Conservation (phyloP, 2,888 invertebrate species). For the Drosophila paucipuncta region DNA sequence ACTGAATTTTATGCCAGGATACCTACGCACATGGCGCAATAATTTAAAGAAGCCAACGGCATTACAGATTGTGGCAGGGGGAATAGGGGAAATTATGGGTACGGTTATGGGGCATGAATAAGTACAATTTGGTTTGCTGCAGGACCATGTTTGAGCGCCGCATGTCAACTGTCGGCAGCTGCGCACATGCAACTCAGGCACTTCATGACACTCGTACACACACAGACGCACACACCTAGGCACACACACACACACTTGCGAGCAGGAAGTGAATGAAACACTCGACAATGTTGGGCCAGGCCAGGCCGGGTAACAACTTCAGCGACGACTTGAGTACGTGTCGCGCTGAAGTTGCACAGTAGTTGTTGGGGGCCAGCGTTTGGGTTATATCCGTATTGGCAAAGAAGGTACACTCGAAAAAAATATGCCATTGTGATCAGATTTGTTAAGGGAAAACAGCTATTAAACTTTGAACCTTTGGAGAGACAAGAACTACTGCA, state of each 20-base stretch:
- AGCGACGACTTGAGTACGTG: conserved; percentile 57
- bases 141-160: conserved; percentile 62
- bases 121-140: conserved; percentile 43
- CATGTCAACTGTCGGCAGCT: conserved; percentile 76
- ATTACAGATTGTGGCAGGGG: conserved; percentile 24
- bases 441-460: neutral
- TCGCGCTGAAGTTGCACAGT: conserved; percentile 44
- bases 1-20: conserved; percentile 54
- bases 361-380: conserved; percentile 30
- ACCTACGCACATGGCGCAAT: conserved; percentile 59
- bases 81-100: conserved; percentile 3
- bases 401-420: conserved; percentile 1
- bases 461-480: neutral
- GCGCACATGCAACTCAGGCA: conserved; percentile 76
- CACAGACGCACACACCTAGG: conserved; percentile 17
- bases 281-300: conserved; percentile 52
- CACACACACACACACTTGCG: conserved; percentile 14
- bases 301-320: conserved; percentile 60
- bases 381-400: neutral
- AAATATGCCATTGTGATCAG: too few relatives aligned
- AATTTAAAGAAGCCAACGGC: conserved; percentile 57
- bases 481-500: neutral
- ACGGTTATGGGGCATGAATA: conserved; percentile 42
- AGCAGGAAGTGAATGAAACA: conserved; percentile 69
- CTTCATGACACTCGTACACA: conserved; percentile 61